Evolutionary conservation across 1,140 invertebrate genomes (phyloP).

Genomic region (Procambarus virginalis): DNA sequence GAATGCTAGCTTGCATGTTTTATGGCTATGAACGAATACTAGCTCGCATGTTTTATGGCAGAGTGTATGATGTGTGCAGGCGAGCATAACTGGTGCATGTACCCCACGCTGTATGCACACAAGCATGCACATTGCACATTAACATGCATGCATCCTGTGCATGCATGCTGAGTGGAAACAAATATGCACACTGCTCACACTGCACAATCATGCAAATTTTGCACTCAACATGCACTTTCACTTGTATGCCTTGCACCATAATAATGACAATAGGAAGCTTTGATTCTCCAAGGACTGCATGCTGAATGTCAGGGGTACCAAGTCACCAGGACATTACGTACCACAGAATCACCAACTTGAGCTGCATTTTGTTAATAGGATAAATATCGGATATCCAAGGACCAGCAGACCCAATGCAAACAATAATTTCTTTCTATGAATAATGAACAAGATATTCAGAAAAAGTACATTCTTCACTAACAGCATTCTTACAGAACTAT

Average conservation of each 20-base stretch:
- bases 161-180: too few relatives aligned
- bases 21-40: too few relatives aligned
- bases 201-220: too few relatives aligned
- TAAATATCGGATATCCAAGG: neutral
- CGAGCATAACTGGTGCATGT: too few relatives aligned
- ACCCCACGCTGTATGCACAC: too few relatives aligned
- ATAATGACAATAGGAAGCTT: neutral
- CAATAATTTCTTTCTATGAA: neutral
- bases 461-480: neutral
- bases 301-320: neutral
- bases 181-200: too few relatives aligned
- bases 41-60: too few relatives aligned
- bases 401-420: neutral
- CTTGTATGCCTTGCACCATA: neutral
- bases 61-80: too few relatives aligned
- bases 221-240: neutral
- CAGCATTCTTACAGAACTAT: too few relatives aligned
- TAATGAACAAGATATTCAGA: neutral
- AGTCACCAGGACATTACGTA: neutral
- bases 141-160: too few relatives aligned
- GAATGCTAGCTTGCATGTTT: neutral
- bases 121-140: too few relatives aligned
- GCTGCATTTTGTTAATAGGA: neutral
- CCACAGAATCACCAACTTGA: neutral
- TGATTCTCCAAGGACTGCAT: neutral